Base-by-base conservation (phyloP, 1,140 invertebrate genomes). In the Psilanteris sp. region DNA sequence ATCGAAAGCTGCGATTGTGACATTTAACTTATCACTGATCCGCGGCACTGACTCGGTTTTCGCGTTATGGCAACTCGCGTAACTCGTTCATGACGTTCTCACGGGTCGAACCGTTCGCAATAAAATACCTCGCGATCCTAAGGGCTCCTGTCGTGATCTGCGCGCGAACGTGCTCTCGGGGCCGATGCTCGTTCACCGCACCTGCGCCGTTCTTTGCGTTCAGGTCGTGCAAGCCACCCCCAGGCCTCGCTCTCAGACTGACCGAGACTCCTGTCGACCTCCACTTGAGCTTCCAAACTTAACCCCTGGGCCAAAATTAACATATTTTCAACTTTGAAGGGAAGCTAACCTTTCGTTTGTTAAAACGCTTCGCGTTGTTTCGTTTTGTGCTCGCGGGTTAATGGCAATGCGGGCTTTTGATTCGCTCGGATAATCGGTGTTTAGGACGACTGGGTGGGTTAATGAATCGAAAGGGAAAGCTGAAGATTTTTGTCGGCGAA, bases 91-190 rank as follows among this genome's bases (percentile, higher is more conserved):
- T 80, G 62, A 67, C 50, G 57, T 37, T 39, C 52, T 50, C 55
- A 13, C n/a, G n/a, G n/a, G n/a, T n/a, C n/a, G 27, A 10, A 48
- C 11, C 27, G 43, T 6, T 32, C 14, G 59, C 67, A 61, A 78
- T 68, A 75, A 68, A 67, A 48, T 37, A 77, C 74, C 77, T 81
- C 75, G 71, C 52, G 79, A 81, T 82, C 77, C 77, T 80, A 52
- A 79, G 54, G 77, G 76, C 68, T 81, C 71, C 80, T 79, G 66
- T 70, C 80, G 74, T 74, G 72, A 54, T 81, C 74, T 83, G 79
- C 61, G 71, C 11, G 43, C 67, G 61, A 64, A 61, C 46, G 36
- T 68, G 75, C 44, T 73, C 59, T 74, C 68, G 59, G 59, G 50
- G 74, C 70, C 62, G 59, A 55, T 57, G 67, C 54, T 77, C 59